Conservation (phyloP, 2,113 vertebrate species). For the Macquaria australasica region DNA sequence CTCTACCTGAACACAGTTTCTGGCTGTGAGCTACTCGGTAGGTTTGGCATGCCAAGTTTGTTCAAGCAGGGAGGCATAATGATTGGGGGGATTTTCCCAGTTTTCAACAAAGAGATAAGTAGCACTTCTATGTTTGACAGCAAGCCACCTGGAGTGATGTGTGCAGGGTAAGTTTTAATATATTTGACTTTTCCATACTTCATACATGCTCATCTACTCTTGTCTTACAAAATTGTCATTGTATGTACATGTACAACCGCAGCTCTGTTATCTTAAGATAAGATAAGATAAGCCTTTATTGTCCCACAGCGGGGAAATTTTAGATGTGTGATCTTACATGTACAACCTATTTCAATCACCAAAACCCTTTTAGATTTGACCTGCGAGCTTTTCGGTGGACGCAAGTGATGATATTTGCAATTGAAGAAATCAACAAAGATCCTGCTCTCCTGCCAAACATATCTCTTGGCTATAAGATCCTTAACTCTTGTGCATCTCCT, state of each 20-base stretch:
- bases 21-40: constrained; percentile 71
- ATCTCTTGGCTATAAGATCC: constrained; percentile 83
- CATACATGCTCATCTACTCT: background rate
- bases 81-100: constrained; percentile 85
- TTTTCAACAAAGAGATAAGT: constrained; percentile 82
- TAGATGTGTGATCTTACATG: too few species aligned
- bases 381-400: constrained; percentile 83
- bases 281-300: too few species aligned
- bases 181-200: background rate
- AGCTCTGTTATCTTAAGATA: background rate
- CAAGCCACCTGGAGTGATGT: constrained; percentile 65
- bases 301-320: too few species aligned
- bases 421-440: constrained; percentile 84
- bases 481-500: constrained; percentile 84
- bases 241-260: background rate
- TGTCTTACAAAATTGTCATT: background rate
- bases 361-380: constrained; percentile 77
- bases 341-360: background rate
- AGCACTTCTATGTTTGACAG: constrained; percentile 58
- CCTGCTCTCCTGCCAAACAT: constrained; percentile 80
- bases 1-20: constrained; percentile 50
- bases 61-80: constrained; percentile 81
- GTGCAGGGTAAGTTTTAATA: constrained; percentile 75
- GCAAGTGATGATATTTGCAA: constrained; percentile 84
- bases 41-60: constrained; percentile 75